Percentiles rank a stretch among this genome's conserved stretches.
These are phyloP conservation scores for Hypothenemus hampei DNA, from an alignment of 1,140 invertebrate genomes.

Conservation along the genomic window DNA sequence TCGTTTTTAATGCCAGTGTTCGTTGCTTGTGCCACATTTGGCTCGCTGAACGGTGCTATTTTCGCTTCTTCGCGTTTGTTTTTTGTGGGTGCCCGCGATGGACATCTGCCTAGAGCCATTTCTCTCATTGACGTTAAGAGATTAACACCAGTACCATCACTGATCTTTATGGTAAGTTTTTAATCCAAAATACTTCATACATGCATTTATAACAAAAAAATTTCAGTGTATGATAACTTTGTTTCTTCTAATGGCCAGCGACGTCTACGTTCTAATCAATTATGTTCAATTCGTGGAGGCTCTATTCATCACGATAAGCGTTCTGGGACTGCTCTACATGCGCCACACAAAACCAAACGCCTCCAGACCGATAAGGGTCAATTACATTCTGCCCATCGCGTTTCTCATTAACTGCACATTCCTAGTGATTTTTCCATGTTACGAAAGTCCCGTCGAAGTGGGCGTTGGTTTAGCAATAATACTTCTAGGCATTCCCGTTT, in stretches of 20 bases:
- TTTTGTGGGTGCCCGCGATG: slow-evolving; percentile 88
- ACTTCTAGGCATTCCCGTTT: slow-evolving; percentile 85
- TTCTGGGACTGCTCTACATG: slow-evolving; percentile 82
- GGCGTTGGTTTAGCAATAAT: slow-evolving; percentile 80
- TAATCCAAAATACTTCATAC: not conserved
- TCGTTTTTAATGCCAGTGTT: slow-evolving; percentile 86
- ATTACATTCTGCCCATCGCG: slow-evolving; percentile 71
- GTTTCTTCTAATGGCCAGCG: slow-evolving; percentile 71
- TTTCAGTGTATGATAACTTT: slow-evolving; percentile 77
- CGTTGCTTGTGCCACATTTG: slow-evolving; percentile 83
- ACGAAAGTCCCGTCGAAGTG: slow-evolving; percentile 71
- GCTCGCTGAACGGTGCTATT: slow-evolving; percentile 82
- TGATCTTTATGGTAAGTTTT: slow-evolving; percentile 81
- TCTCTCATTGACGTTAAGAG: slow-evolving; percentile 81
- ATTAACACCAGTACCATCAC: slow-evolving; percentile 84
- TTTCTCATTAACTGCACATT: slow-evolving; percentile 83
- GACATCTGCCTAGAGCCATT: slow-evolving; percentile 82
- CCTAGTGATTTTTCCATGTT: slow-evolving; percentile 76
- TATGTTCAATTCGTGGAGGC: slow-evolving; percentile 92
- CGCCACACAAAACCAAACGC: slow-evolving; percentile 72
- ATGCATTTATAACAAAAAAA: not conserved
- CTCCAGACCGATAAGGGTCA: slow-evolving; percentile 75
- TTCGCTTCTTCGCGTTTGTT: slow-evolving; percentile 83
- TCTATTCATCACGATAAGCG: slow-evolving; percentile 85
- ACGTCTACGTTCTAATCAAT: slow-evolving; percentile 89